Base-by-base conservation (phyloP, 2,797 vertebrate species). In the Xenops minutus region DNA sequence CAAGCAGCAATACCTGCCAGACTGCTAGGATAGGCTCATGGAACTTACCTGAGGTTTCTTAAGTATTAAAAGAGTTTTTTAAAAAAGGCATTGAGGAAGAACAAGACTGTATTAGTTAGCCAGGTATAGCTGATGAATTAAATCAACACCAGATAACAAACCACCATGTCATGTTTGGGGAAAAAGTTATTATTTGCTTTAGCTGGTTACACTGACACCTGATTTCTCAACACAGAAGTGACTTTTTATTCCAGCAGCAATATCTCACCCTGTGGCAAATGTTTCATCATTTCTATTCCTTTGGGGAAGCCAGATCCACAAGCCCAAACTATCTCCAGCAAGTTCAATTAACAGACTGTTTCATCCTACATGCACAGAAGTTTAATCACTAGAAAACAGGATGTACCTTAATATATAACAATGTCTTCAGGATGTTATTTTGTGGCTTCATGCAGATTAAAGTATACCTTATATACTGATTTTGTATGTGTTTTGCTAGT, bases 311-410 rank as follows among this genome's bases (percentile, higher is more conserved):
- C 72, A 89, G 75, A 85, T 49, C 41, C 46, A 77, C 68, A 91
- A 61, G 30, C 54, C 44, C 30, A 59, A 92, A 78, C 30, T 48
- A 27, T 61, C 20, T 82, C 59, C 52, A 80, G 81, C 68, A 87
- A 56, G 27, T 64, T 52, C 56, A 85, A 14, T 51, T 86, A 86
- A 55, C 66, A 92, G 21, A 51, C 66, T 30, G 4, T 62, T 95
- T 81, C 74, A 83, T 43, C 51, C 66, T 64, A 87, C 79, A 84
- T 52, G 37, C 39, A 83, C 14, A 20, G 55, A 30, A 69, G 69
- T 86, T 95, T 85, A 93, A 91, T 88, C 83, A 94, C 77, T 15
- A 49, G 63, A 59, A 30, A 75, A 91, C 62, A 76, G 81, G 81
- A 94, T 69, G 67, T 54, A 54, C 37, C 71, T 78, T 34, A 92